These are phyloP conservation scores for Ictalurus furcatus DNA, from an alignment of 2,113 vertebrate species.

Conservation along the genomic window DNA sequence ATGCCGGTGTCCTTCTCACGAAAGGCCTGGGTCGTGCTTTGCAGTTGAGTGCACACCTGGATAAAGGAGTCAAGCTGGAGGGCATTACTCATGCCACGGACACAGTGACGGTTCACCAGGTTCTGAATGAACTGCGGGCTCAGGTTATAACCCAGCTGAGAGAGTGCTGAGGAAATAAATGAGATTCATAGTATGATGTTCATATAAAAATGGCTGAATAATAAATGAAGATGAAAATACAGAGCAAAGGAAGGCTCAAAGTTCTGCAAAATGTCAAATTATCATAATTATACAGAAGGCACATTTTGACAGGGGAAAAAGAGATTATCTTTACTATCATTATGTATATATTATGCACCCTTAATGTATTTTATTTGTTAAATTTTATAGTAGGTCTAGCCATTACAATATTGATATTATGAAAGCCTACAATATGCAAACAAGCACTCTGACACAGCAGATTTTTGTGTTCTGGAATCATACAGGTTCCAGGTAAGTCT, in stretches of 20 bases:
- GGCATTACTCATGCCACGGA: slow-evolving; percentile 59
- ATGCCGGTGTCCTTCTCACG: slow-evolving; percentile 84
- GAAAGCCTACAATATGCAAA: neutral
- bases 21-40: slow-evolving; percentile 87
- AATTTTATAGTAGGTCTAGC: neutral
- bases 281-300: neutral
- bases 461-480: neutral
- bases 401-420: neutral
- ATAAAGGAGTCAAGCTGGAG: slow-evolving; percentile 95
- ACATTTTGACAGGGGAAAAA: neutral
- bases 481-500: neutral
- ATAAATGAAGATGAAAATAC: neutral
- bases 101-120: slow-evolving; percentile 74
- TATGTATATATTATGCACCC: neutral
- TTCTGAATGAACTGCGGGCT: slow-evolving; percentile 91
- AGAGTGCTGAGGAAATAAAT: slow-evolving; percentile 74
- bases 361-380: neutral
- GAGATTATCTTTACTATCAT: neutral
- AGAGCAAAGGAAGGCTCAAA: neutral
- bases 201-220: slow-evolving; percentile 1
- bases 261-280: slow-evolving; percentile 7
- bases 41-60: slow-evolving; percentile 91
- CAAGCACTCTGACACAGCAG: neutral
- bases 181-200: neutral
- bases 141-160: slow-evolving; percentile 94